Evolutionary conservation across 1,140 invertebrate species (phyloP).

Genomic region (Aphelinus atriplicis): DNA sequence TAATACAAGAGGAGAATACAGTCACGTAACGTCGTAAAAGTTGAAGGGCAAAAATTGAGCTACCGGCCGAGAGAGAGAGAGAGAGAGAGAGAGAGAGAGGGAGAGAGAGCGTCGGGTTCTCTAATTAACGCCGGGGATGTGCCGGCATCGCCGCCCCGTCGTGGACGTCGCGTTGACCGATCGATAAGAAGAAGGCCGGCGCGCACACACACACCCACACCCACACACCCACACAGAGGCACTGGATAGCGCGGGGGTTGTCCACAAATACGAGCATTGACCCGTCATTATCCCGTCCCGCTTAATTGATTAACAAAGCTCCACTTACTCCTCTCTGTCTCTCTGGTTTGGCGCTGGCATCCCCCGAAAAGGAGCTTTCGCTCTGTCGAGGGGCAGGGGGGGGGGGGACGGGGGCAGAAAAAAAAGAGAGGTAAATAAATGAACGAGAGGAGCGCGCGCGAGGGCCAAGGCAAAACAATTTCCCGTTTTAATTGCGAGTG

Average conservation of each 20-base stretch:
- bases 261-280: conserved; percentile 42
- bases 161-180: conserved; percentile 22
- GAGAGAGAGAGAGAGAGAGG: too few species aligned
- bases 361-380: background rate
- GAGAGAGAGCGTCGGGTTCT: conserved; percentile 2
- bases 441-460: too few species aligned
- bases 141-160: background rate
- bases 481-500: conserved; percentile 19
- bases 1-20: background rate
- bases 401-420: background rate
- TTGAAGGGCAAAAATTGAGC: conserved; percentile 38
- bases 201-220: too few species aligned
- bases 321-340: conserved; percentile 23
- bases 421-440: background rate
- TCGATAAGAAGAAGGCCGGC: conserved; percentile 41
- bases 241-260: conserved; percentile 11
- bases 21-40: conserved; percentile 35
- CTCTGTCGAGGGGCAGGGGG: too few species aligned
- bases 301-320: conserved; percentile 40
- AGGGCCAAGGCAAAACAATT: conserved; percentile 2
- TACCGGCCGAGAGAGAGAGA: background rate
- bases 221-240: background rate
- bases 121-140: conserved; percentile 37
- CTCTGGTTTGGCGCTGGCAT: too few species aligned
- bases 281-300: conserved; percentile 38